A percentile compares a stretch with the other conserved stretches of the same genome.
phyloP scores from a whole-genome alignment of 2,888 invertebrate species.

The Cheilosia soror region DNA sequence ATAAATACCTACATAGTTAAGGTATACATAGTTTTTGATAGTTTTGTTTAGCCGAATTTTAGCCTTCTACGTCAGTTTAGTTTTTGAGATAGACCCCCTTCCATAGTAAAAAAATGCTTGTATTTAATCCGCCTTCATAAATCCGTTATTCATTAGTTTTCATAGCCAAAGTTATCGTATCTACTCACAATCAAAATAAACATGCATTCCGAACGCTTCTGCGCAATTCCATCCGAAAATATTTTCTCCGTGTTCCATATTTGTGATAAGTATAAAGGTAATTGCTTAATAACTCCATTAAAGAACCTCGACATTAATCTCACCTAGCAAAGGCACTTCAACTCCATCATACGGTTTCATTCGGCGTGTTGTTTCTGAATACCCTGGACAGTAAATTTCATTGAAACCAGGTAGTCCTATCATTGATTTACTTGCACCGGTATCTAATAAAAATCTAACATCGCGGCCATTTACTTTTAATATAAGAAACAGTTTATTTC shows the following conservation, averaged over 20 bases:
- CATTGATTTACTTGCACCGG: constrained; percentile 39
- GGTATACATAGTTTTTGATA: too few relatives aligned
- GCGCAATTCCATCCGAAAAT: constrained; percentile 47
- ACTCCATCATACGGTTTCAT: constrained; percentile 39
- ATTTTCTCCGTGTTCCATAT: constrained; percentile 19
- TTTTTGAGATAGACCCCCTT: too few relatives aligned
- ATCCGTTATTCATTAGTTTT: too few relatives aligned
- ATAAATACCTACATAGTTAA: too few relatives aligned
- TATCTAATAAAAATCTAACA: constrained; percentile 33
- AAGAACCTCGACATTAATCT: constrained; percentile 22
- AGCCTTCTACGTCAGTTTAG: too few relatives aligned
- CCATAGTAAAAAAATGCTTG: too few relatives aligned
- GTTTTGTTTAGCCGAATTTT: too few relatives aligned
- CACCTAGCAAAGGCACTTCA: constrained; percentile 35
- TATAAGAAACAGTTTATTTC: constrained; percentile 25
- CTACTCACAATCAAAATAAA: constrained; percentile 23
- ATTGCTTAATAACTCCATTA: constrained; percentile 1
- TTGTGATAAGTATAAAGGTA: constrained; percentile 32
- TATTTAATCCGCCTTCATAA: too few relatives aligned
- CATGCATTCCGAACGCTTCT: constrained; percentile 29
- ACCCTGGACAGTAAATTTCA: constrained; percentile 4
- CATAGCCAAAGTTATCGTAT: too few relatives aligned
- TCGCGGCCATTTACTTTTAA: constrained; percentile 26
- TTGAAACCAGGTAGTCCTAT: constrained; percentile 28
- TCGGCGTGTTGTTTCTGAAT: constrained; percentile 23